These are phyloP conservation scores for Saxidomus purpurata DNA, from an alignment of 1,140 invertebrate genomes.

Conservation along the genomic window DNA sequence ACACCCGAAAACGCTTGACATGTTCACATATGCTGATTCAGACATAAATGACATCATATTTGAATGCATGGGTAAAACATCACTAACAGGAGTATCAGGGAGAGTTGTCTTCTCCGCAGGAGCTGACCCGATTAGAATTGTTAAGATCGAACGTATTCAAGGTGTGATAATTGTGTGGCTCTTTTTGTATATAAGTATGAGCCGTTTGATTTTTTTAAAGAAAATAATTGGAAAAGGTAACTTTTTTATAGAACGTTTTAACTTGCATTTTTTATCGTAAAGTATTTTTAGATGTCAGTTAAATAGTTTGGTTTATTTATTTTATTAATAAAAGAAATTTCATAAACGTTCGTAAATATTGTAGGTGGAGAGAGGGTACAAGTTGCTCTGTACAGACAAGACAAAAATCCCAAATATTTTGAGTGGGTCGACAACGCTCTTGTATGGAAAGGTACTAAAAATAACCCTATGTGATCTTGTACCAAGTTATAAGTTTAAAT, in stretches of 20 bases:
- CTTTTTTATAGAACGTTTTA: no score
- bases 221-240: no score
- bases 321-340: no score
- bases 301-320: no score
- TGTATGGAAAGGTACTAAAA: slow-evolving; percentile 42
- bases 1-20: slow-evolving; percentile 31
- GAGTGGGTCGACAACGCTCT: slow-evolving; percentile 20
- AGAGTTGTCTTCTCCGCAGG: slow-evolving; percentile 36
- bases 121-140: slow-evolving; percentile 35
- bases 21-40: slow-evolving; percentile 45
- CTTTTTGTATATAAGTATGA: no score
- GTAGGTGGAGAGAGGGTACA: not conserved
- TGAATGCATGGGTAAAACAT: slow-evolving; percentile 18
- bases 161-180: no score
- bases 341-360: no score
- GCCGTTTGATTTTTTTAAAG: no score
- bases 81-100: slow-evolving; percentile 48
- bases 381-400: slow-evolving; percentile 16
- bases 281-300: no score
- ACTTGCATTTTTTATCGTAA: no score
- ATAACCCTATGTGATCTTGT: no score
- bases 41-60: slow-evolving; percentile 61
- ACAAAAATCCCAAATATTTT: slow-evolving; percentile 22
- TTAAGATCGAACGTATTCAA: slow-evolving; percentile 43
- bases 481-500: no score